These are phyloP conservation scores for Diploptera punctata DNA, from an alignment of 2,888 invertebrate species.

Conservation along the genomic window DNA sequence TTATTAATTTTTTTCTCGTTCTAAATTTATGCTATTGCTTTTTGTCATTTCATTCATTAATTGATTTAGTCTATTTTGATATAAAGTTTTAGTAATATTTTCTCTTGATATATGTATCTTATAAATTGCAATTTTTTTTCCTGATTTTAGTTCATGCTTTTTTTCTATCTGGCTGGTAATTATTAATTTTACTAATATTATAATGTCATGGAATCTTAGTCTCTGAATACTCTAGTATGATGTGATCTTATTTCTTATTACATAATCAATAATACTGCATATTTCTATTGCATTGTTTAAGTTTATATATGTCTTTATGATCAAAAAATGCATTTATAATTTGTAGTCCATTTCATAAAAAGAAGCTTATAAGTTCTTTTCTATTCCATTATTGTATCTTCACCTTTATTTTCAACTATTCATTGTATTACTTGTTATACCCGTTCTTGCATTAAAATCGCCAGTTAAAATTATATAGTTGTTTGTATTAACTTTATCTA, in stretches of 20 bases:
- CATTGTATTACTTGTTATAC: no score
- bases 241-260: not conserved
- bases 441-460: no score
- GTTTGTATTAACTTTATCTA: no score
- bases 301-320: no score
- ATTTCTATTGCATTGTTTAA: no score
- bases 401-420: no score
- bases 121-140: not conserved
- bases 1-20: not conserved
- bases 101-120: not conserved
- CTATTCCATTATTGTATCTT: no score
- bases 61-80: conserved; percentile 5
- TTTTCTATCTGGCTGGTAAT: not conserved
- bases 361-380: no score
- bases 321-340: no score
- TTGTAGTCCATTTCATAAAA: no score
- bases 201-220: not conserved
- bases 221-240: not conserved
- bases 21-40: not conserved
- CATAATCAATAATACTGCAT: no score
- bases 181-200: not conserved
- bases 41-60: not conserved
- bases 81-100: not conserved
- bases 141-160: not conserved
- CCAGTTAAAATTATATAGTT: no score